Conservation (phyloP, 2,888 invertebrate genomes). For the Orthosia gothica region DNA sequence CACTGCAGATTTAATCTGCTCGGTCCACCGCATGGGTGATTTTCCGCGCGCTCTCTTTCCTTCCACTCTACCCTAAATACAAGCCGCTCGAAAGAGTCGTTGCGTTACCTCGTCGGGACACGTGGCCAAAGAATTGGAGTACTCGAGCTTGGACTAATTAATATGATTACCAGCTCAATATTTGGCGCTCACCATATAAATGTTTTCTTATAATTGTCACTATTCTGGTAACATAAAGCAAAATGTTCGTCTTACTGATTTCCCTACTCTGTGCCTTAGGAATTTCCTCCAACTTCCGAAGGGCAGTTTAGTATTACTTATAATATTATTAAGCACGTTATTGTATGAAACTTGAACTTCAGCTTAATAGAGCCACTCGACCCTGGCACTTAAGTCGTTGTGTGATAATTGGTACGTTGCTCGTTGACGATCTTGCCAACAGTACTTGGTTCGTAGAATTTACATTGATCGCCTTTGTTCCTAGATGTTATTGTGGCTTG, state of each 20-base stretch:
- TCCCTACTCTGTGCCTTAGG: conserved; percentile 40
- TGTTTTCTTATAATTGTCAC: too few relatives aligned
- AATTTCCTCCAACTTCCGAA: conserved; percentile 58
- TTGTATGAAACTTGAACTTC: conserved; percentile 66
- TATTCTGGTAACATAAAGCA: neutral
- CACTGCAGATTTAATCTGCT: too few relatives aligned
- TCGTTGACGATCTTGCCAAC: conserved; percentile 33
- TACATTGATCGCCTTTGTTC: conserved; percentile 25
- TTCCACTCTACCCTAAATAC: too few relatives aligned
- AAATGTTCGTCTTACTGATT: conserved; percentile 19
- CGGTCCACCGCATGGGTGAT: too few relatives aligned
- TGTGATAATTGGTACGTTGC: conserved; percentile 61
- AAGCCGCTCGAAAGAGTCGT: too few relatives aligned
- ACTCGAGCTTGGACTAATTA: too few relatives aligned
- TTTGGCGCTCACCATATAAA: too few relatives aligned
- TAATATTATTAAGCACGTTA: conserved; percentile 65
- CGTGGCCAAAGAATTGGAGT: too few relatives aligned
- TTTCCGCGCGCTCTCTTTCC: too few relatives aligned
- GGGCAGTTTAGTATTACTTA: conserved; percentile 66
- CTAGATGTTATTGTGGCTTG: conserved; percentile 16
- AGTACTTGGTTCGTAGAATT: conserved; percentile 30
- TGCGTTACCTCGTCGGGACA: too few relatives aligned
- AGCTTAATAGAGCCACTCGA: conserved; percentile 61
- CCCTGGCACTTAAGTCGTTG: conserved; percentile 61
- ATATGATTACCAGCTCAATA: too few relatives aligned